Percentiles rank a stretch among this genome's conserved stretches.
phyloP scores from a whole-genome alignment of 2,888 invertebrate species.

The Terebella lapidaria region DNA sequence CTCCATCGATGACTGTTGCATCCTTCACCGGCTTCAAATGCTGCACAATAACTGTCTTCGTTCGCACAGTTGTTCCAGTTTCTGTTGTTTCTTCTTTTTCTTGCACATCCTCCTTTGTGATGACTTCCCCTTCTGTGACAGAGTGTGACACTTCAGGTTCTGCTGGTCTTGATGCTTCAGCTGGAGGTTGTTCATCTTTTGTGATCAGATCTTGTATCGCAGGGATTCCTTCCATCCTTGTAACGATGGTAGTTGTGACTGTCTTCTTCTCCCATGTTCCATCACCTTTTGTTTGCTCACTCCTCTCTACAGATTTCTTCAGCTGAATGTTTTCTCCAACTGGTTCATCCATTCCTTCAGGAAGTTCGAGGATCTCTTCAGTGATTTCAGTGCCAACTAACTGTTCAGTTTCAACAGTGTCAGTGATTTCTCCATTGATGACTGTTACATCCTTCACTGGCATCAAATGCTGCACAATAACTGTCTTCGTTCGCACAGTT shows the following conservation, averaged over 20 bases:
- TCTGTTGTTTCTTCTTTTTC: background rate
- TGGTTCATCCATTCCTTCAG: slow-evolving; percentile 12
- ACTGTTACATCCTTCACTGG: background rate
- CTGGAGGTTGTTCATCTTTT: too few relatives aligned
- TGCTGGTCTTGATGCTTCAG: too few relatives aligned
- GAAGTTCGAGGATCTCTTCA: slow-evolving; percentile 13
- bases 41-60: background rate
- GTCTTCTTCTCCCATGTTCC: too few relatives aligned
- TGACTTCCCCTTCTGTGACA: background rate
- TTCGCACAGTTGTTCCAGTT: background rate
- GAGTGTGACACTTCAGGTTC: background rate
- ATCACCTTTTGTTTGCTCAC: too few relatives aligned
- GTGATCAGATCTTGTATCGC: too few relatives aligned
- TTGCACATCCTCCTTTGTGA: background rate
- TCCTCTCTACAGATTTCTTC: too few relatives aligned
- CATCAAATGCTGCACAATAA: background rate
- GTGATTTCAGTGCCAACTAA: background rate
- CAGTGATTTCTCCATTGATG: too few relatives aligned
- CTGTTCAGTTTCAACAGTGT: background rate
- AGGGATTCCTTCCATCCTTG: too few relatives aligned
- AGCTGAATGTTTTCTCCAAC: slow-evolving; percentile 7
- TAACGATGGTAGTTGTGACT: too few relatives aligned
- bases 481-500: background rate
- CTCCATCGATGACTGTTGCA: background rate
- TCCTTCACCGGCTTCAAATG: background rate